Conservation (phyloP, 1,140 invertebrate species). For the Saccostrea cuccullata region DNA sequence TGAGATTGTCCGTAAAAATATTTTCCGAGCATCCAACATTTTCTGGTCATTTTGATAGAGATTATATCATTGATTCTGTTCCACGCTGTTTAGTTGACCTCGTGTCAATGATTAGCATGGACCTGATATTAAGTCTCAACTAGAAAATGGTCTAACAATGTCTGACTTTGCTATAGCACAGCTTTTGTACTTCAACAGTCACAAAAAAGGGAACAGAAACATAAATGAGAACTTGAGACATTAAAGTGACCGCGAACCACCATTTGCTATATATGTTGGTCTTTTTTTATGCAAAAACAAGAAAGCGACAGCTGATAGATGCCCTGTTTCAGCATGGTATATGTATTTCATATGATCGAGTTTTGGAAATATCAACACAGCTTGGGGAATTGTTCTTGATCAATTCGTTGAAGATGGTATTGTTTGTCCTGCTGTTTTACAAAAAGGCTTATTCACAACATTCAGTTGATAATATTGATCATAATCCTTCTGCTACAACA, state of each 20-base stretch:
- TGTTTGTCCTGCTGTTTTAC: too few species aligned
- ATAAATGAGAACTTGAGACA: not conserved
- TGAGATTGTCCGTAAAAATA: not conserved
- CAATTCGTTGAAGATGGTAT: slow-evolving; percentile 20
- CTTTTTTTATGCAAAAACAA: slow-evolving; percentile 55
- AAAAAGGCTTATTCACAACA: too few species aligned
- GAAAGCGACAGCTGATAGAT: slow-evolving; percentile 58
- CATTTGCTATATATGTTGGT: slow-evolving; percentile 53
- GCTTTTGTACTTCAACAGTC: slow-evolving; percentile 50
- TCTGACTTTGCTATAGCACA: slow-evolving; percentile 54
- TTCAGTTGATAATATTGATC: slow-evolving; percentile 24
- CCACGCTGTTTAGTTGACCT: slow-evolving; percentile 49
- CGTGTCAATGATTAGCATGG: slow-evolving; percentile 50
- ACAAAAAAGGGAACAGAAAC: slow-evolving; percentile 15
- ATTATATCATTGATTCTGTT: slow-evolving; percentile 39
- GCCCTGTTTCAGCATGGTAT: slow-evolving; percentile 52
- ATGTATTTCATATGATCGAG: slow-evolving; percentile 55
- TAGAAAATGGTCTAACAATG: slow-evolving; percentile 38
- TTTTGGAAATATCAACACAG: slow-evolving; percentile 50
- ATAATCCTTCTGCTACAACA: slow-evolving; percentile 62
- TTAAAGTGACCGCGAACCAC: slow-evolving; percentile 46
- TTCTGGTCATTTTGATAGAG: too few species aligned
- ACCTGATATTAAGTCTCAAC: slow-evolving; percentile 47
- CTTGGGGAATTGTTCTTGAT: slow-evolving; percentile 39
- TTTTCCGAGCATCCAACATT: too few species aligned